Conservation (phyloP, 2,888 invertebrate genomes). For the Prenolepis imparis region DNA sequence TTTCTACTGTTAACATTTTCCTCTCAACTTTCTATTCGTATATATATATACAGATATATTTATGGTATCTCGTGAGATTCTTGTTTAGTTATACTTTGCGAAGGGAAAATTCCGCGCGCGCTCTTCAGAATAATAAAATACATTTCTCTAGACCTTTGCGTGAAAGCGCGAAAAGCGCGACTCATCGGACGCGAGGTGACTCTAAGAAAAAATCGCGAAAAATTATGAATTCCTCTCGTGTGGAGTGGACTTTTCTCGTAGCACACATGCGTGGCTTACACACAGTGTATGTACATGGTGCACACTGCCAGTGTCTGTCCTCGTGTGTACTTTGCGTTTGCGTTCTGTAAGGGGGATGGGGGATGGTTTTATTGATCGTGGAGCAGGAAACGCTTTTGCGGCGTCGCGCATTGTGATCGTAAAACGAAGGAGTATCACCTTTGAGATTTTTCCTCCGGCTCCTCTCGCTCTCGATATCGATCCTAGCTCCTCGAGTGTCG, state of each 20-base stretch:
- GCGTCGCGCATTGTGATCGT: slow-evolving; percentile 69
- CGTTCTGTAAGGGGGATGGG: slow-evolving; percentile 73
- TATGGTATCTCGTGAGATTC: background rate
- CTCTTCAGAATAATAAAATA: background rate
- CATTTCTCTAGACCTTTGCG: background rate
- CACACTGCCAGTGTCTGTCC: slow-evolving; percentile 56
- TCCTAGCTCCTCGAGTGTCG: background rate
- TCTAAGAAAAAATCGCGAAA: background rate
- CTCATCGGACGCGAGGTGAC: background rate
- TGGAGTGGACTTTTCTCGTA: slow-evolving; percentile 42
- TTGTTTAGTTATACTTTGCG: background rate
- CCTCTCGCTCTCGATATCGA: background rate
- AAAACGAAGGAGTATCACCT: slow-evolving; percentile 41
- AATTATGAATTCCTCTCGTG: background rate
- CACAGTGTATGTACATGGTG: slow-evolving; percentile 40
- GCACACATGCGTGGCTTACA: slow-evolving; percentile 60
- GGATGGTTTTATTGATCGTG: slow-evolving; percentile 79
- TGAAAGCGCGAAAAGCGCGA: background rate
- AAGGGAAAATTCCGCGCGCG: background rate
- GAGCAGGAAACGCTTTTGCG: slow-evolving; percentile 74
- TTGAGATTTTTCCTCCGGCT: slow-evolving; percentile 23
- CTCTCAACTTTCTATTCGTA: background rate
- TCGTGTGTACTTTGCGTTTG: slow-evolving; percentile 76
- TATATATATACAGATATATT: background rate
- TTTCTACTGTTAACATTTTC: background rate